These are phyloP conservation scores for Phodopus roborovskii DNA, from an alignment of 2,113 vertebrate species.

Conservation along the genomic window DNA sequence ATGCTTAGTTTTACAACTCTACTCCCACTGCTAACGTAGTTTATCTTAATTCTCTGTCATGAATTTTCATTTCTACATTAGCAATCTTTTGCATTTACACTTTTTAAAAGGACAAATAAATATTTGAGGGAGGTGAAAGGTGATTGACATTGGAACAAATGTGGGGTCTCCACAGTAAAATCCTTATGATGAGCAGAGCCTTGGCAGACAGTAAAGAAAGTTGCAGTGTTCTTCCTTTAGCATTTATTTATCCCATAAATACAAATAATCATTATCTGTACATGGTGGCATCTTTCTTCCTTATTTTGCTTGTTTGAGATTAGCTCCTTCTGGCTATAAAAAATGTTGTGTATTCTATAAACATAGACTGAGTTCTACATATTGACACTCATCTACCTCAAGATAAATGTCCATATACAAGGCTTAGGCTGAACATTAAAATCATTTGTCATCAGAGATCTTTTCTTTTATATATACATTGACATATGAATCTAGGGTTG, in stretches of 20 bases:
- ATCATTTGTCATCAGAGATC: background rate
- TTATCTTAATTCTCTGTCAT: background rate
- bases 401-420: background rate
- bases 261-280: background rate
- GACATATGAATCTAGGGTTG: background rate
- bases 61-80: slow-evolving; percentile 7
- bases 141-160: background rate
- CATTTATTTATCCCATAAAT: background rate
- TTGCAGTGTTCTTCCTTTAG: background rate
- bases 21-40: background rate
- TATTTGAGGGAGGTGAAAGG: background rate
- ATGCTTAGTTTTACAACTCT: background rate
- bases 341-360: background rate
- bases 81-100: background rate
- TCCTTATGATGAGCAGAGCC: background rate
- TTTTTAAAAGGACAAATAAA: background rate
- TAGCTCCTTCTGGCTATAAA: background rate
- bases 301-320: background rate
- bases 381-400: background rate
- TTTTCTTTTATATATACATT: background rate
- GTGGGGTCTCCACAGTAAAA: background rate
- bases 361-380: background rate
- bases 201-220: background rate
- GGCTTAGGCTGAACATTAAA: background rate
- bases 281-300: background rate